Evolutionary conservation across 2,113 vertebrate genomes (phyloP).

Genomic region (Parotia lawesii): DNA sequence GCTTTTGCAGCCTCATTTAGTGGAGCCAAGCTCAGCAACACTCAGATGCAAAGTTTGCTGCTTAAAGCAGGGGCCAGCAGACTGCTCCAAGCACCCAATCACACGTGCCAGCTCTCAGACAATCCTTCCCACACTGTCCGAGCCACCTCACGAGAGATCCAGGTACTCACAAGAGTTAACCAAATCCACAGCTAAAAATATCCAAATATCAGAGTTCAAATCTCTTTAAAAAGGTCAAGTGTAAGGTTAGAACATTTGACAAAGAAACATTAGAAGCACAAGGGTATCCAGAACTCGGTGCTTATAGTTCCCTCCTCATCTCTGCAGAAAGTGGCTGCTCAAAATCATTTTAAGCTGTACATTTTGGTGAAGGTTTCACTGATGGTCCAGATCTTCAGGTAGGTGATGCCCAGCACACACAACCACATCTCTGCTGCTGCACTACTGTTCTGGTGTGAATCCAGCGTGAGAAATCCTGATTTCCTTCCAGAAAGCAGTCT

Average conservation of each 20-base stretch:
- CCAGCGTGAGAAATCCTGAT: background rate
- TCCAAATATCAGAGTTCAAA: slow-evolving; percentile 18
- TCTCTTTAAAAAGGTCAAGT: slow-evolving; percentile 58
- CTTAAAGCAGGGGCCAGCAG: background rate
- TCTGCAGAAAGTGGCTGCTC: background rate
- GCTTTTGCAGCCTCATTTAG: background rate
- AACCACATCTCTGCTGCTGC: background rate
- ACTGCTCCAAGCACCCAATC: background rate
- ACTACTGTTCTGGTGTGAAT: background rate
- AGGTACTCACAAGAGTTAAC: slow-evolving; percentile 31
- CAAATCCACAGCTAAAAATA: slow-evolving; percentile 64
- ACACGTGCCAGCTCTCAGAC: background rate
- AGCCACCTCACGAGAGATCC: rapidly evolving
- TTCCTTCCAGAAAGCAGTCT: background rate
- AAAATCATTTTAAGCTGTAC: background rate
- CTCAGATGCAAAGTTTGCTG: background rate
- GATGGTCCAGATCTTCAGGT: background rate
- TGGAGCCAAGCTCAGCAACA: background rate
- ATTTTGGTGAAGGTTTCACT: background rate
- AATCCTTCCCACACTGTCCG: background rate
- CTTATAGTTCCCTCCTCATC: background rate
- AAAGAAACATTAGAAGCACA: background rate
- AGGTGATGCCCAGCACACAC: background rate
- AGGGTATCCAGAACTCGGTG: background rate
- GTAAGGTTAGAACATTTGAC: background rate